These are phyloP conservation scores for Prionailurus bengalensis DNA, from an alignment of 2,113 vertebrate species.

Conservation along the genomic window DNA sequence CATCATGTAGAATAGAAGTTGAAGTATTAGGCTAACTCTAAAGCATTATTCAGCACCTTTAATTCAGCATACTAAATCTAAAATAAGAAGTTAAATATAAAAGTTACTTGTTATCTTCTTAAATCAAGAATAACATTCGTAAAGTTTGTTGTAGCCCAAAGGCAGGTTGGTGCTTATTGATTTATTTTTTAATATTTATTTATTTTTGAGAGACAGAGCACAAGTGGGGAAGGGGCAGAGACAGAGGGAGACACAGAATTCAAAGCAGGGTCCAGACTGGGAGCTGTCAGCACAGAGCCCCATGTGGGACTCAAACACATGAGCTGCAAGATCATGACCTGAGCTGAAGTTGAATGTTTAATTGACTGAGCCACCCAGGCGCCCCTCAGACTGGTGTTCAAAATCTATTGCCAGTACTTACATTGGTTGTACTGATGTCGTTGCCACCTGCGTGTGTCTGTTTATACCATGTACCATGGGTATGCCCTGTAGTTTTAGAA, in stretches of 20 bases:
- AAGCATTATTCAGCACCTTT: conserved; percentile 61
- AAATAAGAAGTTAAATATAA: conserved; percentile 58
- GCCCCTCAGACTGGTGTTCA: neutral
- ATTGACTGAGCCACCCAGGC: too few species aligned
- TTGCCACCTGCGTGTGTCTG: conserved; percentile 18
- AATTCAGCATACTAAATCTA: neutral
- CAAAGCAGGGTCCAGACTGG: too few species aligned
- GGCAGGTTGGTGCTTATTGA: neutral
- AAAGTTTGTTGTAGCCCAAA: neutral
- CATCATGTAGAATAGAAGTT: neutral
- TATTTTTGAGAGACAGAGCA: too few species aligned
- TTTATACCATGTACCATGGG: conserved; percentile 28
- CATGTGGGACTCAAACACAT: too few species aligned
- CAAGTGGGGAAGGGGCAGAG: too few species aligned
- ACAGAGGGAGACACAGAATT: too few species aligned
- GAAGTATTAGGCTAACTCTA: neutral
- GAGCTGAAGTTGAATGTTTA: too few species aligned
- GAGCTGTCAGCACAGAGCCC: too few species aligned
- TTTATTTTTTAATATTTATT: too few species aligned
- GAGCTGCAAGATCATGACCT: too few species aligned
- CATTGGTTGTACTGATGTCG: neutral
- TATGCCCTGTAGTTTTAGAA: conserved; percentile 48
- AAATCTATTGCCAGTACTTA: conserved; percentile 32
- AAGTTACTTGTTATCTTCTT: conserved; percentile 45
- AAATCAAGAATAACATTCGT: conserved; percentile 25